These are phyloP conservation scores for Loxodonta africana DNA, from an alignment of 2,113 vertebrate genomes.

Conservation along the genomic window DNA sequence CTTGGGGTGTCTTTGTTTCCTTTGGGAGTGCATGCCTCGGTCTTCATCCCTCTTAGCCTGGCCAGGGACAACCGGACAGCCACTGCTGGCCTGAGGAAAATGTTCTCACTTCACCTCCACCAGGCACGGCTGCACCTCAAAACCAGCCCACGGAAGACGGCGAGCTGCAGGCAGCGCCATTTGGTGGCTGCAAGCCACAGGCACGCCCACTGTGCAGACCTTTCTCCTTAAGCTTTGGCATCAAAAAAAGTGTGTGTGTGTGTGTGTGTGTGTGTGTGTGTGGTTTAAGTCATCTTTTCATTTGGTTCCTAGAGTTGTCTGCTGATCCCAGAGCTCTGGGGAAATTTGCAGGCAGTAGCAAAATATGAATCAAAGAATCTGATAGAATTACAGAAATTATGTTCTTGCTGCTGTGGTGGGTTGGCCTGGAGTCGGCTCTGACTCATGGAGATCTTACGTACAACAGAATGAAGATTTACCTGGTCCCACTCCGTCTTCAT, in stretches of 20 bases:
- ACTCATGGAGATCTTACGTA: too few relatives aligned
- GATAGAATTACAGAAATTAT: background rate
- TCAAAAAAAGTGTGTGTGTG: background rate
- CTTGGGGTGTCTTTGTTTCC: accelerated
- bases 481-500: too few relatives aligned
- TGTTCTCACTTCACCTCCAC: background rate
- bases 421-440: too few relatives aligned
- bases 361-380: background rate
- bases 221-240: accelerated
- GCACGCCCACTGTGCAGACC: background rate
- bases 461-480: too few relatives aligned
- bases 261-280: too few relatives aligned
- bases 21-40: background rate
- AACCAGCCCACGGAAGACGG: accelerated
- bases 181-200: constrained; percentile 75
- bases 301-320: background rate
- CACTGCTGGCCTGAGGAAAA: constrained; percentile 18
- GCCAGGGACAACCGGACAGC: constrained; percentile 63
- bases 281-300: background rate
- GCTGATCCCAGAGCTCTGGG: background rate
- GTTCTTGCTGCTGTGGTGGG: too few relatives aligned
- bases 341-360: background rate
- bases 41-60: constrained; percentile 64
- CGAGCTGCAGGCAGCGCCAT: constrained; percentile 82
- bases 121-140: background rate